Percentiles rank a stretch among this genome's conserved stretches.
These are phyloP conservation scores for Tricholaema leucomelas DNA, from an alignment of 2,113 vertebrate species.

Conservation along the genomic window DNA sequence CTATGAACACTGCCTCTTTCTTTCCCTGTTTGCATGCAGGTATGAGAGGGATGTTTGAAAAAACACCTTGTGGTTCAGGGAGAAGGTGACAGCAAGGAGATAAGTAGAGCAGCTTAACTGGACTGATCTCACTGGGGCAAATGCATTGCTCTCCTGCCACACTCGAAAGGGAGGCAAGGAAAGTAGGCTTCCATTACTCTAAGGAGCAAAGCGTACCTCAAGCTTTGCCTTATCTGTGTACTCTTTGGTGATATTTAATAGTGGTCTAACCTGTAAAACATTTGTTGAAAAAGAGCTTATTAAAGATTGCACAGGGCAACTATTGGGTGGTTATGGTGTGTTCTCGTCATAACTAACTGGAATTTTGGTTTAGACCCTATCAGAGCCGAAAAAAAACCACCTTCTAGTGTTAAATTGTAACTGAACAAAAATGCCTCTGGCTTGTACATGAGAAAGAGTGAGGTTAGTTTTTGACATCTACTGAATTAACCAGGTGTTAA, in stretches of 20 bases:
- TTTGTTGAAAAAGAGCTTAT: background rate
- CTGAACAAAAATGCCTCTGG: background rate
- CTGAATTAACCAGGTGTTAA: background rate
- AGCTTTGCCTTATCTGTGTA: background rate
- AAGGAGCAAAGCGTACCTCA: background rate
- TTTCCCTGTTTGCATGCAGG: background rate
- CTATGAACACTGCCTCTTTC: background rate
- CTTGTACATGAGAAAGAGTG: background rate
- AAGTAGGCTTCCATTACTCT: background rate
- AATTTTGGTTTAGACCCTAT: background rate
- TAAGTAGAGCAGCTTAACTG: background rate
- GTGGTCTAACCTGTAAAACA: background rate
- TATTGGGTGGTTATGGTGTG: background rate
- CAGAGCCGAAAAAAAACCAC: background rate
- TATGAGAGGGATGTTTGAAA: background rate
- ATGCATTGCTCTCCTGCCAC: accelerated
- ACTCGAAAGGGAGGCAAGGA: background rate
- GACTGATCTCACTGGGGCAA: background rate
- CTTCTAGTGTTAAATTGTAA: background rate
- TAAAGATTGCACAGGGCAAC: background rate
- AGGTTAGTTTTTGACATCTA: background rate
- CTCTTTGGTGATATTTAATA: background rate
- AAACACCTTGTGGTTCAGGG: background rate
- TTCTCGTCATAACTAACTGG: background rate
- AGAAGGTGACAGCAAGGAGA: background rate